Evolutionary conservation across 2,113 vertebrate species (phyloP).

Genomic region (Lampris megalopsis): DNA sequence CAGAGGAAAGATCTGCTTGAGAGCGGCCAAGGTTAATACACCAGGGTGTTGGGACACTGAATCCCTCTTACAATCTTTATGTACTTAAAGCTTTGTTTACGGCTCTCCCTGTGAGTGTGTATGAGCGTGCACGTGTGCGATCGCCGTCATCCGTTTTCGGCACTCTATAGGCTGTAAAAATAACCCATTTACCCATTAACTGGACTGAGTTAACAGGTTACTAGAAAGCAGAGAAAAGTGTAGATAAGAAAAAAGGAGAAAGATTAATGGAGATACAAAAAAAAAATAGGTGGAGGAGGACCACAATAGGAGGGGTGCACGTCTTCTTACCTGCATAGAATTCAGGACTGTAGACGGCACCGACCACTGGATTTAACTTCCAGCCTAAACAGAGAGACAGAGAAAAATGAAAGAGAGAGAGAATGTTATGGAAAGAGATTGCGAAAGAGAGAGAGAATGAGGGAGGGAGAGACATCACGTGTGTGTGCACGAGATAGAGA

Average conservation of each 20-base stretch:
- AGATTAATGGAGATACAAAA: constrained; percentile 15
- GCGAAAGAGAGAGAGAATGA: constrained; percentile 4
- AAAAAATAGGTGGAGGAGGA: constrained; percentile 34
- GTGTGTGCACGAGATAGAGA: too few species aligned
- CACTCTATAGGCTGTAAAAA: too few species aligned
- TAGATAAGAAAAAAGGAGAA: constrained; percentile 27
- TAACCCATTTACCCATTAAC: too few species aligned
- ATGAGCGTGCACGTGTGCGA: too few species aligned
- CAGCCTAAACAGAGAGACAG: constrained; percentile 84
- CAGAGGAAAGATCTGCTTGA: constrained; percentile 20
- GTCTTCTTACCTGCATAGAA: constrained; percentile 96
- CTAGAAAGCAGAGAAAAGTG: too few species aligned
- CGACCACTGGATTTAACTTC: constrained; percentile 99
- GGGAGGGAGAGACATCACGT: neutral
- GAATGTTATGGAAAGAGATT: neutral
- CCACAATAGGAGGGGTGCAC: constrained; percentile 31
- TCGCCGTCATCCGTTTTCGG: too few species aligned
- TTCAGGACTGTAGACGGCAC: constrained; percentile 97
- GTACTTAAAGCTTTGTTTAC: too few species aligned
- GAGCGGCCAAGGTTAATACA: constrained; percentile 9
- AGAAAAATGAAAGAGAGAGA: constrained; percentile 21
- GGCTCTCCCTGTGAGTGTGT: too few species aligned
- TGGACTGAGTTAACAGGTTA: too few species aligned
- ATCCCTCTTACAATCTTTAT: too few species aligned
- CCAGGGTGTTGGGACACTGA: neutral